Evolutionary conservation across 92 coral and sea anemone genomes (phyloP).

Genomic region (Parazoanthus darwini): DNA sequence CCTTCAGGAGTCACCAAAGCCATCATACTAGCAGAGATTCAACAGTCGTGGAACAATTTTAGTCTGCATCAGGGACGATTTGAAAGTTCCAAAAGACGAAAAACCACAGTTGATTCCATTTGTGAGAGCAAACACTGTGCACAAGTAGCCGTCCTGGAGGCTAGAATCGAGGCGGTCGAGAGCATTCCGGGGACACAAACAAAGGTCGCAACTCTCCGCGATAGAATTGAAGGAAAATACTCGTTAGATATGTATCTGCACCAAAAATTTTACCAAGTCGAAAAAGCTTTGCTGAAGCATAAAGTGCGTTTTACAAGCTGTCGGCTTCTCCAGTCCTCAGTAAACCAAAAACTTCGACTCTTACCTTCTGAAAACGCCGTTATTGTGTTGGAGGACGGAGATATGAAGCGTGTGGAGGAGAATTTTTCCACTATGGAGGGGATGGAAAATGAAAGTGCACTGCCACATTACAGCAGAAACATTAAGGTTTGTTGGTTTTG

Average conservation of each 20-base stretch:
- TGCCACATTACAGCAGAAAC: slow-evolving; percentile 72
- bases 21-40: slow-evolving; percentile 89
- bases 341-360: slow-evolving; percentile 62
- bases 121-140: slow-evolving; percentile 74
- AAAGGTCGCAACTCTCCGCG: slow-evolving; percentile 70
- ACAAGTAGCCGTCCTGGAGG: slow-evolving; percentile 86
- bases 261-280: slow-evolving; percentile 83
- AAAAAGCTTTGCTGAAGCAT: slow-evolving; percentile 49
- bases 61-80: slow-evolving; percentile 75
- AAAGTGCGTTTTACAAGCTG: slow-evolving; percentile 80
- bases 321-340: slow-evolving; percentile 73
- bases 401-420: slow-evolving; percentile 8
- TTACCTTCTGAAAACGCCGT: slow-evolving; percentile 90
- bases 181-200: slow-evolving; percentile 84
- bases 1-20: slow-evolving; percentile 95
- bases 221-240: slow-evolving; percentile 48
- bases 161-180: slow-evolving; percentile 67
- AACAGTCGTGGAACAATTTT: slow-evolving; percentile 84
- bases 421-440: slow-evolving; percentile 47
- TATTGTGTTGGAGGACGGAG: slow-evolving; percentile 59
- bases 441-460: slow-evolving; percentile 42
- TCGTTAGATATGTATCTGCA: slow-evolving; percentile 88
- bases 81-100: slow-evolving; percentile 67
- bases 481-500: slow-evolving; percentile 42
- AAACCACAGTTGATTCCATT: slow-evolving; percentile 70